Evolutionary conservation across 2,888 invertebrate species (phyloP).

Genomic region (Euplexia lucipara): DNA sequence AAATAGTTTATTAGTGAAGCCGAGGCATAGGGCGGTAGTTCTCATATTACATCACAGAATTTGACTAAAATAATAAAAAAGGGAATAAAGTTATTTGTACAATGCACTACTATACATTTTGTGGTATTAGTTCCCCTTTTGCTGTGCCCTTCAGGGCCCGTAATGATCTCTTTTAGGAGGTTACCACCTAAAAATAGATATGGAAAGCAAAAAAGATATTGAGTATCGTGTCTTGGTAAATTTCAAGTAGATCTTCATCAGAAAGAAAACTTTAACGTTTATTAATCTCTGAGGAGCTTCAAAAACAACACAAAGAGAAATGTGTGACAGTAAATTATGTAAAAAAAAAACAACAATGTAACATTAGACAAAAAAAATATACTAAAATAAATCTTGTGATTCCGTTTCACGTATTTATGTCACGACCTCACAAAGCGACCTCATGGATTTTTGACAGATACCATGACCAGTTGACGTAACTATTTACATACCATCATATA

Average conservation of each 20-base stretch:
- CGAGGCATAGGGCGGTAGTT: conserved; percentile 1
- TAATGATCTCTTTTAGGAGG: too few species aligned
- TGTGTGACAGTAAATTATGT: conserved; percentile 30
- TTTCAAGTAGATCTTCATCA: not conserved
- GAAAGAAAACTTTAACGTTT: not conserved
- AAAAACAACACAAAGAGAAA: conserved; percentile 26
- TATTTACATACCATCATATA: conserved; percentile 31
- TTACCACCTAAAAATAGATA: too few species aligned
- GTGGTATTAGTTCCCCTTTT: not conserved
- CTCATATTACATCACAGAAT: not conserved
- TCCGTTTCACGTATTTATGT: conserved; percentile 40
- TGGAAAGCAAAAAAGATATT: too few species aligned
- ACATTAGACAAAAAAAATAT: conserved; percentile 28
- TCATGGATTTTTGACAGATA: conserved; percentile 49
- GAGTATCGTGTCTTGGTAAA: not conserved
- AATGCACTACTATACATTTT: not conserved
- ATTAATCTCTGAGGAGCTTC: conserved; percentile 6
- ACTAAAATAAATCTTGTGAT: conserved; percentile 51
- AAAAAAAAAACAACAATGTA: conserved; percentile 35
- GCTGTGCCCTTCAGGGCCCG: too few species aligned
- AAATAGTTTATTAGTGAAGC: conserved; percentile 62
- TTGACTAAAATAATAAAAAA: not conserved
- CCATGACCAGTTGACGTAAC: conserved; percentile 34
- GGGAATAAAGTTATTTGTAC: not conserved
- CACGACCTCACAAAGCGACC: conserved; percentile 46